A percentile compares a stretch with the other conserved stretches of the same genome.
Conservation (phyloP, 2,888 invertebrate genomes). For the Nycteola revayana region DNA sequence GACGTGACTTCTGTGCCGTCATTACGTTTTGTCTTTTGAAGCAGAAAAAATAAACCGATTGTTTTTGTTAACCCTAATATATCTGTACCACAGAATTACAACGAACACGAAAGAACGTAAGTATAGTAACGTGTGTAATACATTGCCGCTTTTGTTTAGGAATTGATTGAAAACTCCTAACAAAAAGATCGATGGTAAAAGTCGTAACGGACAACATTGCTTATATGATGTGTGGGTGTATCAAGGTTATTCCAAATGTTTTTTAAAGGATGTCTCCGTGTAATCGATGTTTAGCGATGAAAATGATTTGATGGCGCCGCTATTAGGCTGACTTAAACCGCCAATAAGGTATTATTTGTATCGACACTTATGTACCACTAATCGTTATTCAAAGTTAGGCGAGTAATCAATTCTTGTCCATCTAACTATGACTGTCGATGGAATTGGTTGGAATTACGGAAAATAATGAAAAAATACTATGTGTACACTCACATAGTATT, state of each 20-base stretch:
- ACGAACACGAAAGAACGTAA: neutral
- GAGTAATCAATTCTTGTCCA: too few species aligned
- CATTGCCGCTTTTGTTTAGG: conserved; percentile 7
- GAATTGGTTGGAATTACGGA: too few species aligned
- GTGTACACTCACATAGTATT: too few species aligned
- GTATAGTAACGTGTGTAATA: neutral
- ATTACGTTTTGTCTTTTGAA: conserved; percentile 57
- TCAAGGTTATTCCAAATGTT: conserved; percentile 38
- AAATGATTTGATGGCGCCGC: conserved; percentile 25
- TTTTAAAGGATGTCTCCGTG: conserved; percentile 41
- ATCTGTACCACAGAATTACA: conserved; percentile 2
- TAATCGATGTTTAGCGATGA: conserved; percentile 28
- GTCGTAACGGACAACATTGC: too few species aligned
- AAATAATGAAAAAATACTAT: too few species aligned
- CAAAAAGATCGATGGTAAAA: conserved; percentile 9
- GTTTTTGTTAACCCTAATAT: conserved; percentile 32
- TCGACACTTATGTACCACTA: too few species aligned
- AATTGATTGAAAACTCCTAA: fast-evolving
- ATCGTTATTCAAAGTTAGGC: too few species aligned
- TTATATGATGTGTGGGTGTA: conserved; percentile 6
- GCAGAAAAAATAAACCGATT: conserved; percentile 31
- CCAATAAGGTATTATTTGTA: too few species aligned
- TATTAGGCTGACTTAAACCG: conserved; percentile 18
- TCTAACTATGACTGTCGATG: too few species aligned
- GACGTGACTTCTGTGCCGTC: conserved; percentile 73